Base-by-base conservation (phyloP, 2,113 vertebrate species). In the Agapornis roseicollis region DNA sequence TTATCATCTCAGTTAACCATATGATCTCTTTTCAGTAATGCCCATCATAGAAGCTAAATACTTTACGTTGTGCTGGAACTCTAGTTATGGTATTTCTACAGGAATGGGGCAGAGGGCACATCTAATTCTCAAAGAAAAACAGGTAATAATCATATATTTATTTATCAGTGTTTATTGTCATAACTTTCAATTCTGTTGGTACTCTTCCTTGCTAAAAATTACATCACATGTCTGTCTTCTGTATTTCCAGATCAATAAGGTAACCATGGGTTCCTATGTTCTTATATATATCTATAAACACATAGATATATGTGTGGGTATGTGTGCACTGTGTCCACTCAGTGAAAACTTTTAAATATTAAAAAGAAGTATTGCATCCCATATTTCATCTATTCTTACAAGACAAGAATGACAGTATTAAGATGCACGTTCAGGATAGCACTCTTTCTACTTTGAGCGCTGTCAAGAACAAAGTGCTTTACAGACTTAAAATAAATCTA, bases 401-500 rank as follows among this genome's bases (percentile, higher is more conserved):
- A 98, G 98, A 98, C 98, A 99, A 98, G 98, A 98, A 98, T 99
- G 98, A 99, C 99, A 98, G 98, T 98, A 98, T 98, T 98, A 98
- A 98, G 98, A 98, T 98, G 97, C 98, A 98, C 97, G 98, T 98
- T 97, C 98, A 97, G 97, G 97, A 98, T 98, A 98, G 98, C 98
- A 98, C 98, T 98, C 98, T 98, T 98, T 98, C 98, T 98, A 98
- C 98, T 98, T 98, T 98, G 98, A 98, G 98, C 95, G 97, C 98
- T 98, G 98, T 99, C 98, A 98, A 98, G 98, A 99, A 99, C 98
- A 98, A 96, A 98, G 98, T 98, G 98, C 99, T 99, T 98, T 98
- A 98, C 98, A 97, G 98, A 99, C 98, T 99, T 99, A 99, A 99
- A 99, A 99, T 99, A 99, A 99, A 99, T 99, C 99, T 99, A 98